A percentile compares a stretch with the other conserved stretches of the same genome.
Evolutionary conservation across 2,888 invertebrate species (phyloP).

Genomic region (Leucophenga montana): DNA sequence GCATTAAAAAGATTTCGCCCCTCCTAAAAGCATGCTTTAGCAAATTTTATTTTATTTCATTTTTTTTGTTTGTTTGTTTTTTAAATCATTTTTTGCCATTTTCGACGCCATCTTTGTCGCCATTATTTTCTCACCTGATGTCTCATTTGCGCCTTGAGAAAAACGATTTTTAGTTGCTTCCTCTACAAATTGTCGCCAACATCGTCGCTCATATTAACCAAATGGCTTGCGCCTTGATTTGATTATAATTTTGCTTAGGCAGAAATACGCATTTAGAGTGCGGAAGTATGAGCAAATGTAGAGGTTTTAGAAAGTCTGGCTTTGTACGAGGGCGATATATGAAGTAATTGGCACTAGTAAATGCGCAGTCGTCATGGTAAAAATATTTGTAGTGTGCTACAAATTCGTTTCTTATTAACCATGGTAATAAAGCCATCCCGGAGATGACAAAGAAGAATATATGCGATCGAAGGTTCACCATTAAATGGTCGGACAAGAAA

Average conservation of each 20-base stretch:
- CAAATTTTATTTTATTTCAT: constrained; percentile 10
- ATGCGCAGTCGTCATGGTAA: too few species aligned
- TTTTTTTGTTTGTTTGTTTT: not conserved
- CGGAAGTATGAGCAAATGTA: not conserved
- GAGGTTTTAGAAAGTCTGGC: too few species aligned
- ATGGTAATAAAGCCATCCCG: too few species aligned
- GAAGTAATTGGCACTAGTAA: too few species aligned
- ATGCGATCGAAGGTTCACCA: too few species aligned
- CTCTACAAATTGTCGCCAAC: constrained; percentile 26
- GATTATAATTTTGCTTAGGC: constrained; percentile 53
- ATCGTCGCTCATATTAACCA: constrained; percentile 58
- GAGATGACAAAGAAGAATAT: too few species aligned
- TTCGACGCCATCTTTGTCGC: constrained; percentile 21
- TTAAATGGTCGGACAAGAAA: too few species aligned
- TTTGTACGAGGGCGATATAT: too few species aligned
- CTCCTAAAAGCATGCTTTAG: constrained; percentile 61
- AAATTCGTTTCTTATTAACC: too few species aligned
- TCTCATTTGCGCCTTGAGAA: constrained; percentile 46
- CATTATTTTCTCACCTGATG: not conserved
- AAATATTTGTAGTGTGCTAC: too few species aligned
- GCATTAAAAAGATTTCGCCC: constrained; percentile 37
- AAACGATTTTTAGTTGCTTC: constrained; percentile 28
- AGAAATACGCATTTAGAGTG: not conserved
- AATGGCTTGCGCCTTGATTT: constrained; percentile 65
- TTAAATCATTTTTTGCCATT: not conserved